Percentiles rank a stretch among this genome's conserved stretches.
Evolutionary conservation across 2,797 vertebrate genomes (phyloP).

Genomic region (Periophthalmus magnuspinnatus): DNA sequence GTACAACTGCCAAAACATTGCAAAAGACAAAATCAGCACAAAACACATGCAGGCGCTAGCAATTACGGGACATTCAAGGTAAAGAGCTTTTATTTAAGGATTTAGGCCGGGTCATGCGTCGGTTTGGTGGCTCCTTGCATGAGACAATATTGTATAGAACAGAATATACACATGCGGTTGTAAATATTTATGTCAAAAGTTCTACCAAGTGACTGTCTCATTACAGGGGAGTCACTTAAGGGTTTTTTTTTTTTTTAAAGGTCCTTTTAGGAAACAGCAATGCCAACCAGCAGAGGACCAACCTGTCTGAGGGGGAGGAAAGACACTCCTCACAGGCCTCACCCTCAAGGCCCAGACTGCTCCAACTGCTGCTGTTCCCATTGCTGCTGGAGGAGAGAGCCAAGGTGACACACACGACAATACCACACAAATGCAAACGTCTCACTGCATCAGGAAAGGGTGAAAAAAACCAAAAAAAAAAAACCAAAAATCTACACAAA

Average conservation of each 20-base stretch:
- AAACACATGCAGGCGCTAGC: slow-evolving; percentile 12
- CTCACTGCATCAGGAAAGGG: slow-evolving; percentile 20
- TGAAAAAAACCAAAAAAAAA: too few species aligned
- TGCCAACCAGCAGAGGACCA: slow-evolving; percentile 77
- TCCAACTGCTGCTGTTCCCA: slow-evolving; percentile 99
- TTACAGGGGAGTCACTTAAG: slow-evolving; percentile 30
- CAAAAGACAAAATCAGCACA: background rate
- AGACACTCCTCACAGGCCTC: slow-evolving; percentile 96
- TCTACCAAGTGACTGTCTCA: slow-evolving; percentile 32
- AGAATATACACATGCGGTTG: slow-evolving; percentile 5
- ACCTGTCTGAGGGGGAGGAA: slow-evolving; percentile 99
- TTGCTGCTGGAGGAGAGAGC: slow-evolving; percentile 89
- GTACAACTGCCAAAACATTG: background rate
- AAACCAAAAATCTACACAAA: too few species aligned
- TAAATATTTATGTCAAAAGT: slow-evolving; percentile 9
- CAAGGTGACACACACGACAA: slow-evolving; percentile 33
- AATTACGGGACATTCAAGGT: slow-evolving; percentile 27
- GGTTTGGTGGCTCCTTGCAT: slow-evolving; percentile 34
- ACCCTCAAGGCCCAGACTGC: slow-evolving; percentile 99
- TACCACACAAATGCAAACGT: slow-evolving; percentile 12
- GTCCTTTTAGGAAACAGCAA: slow-evolving; percentile 62
- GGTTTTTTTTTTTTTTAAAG: too few species aligned
- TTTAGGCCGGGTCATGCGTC: slow-evolving; percentile 33
- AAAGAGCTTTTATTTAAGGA: slow-evolving; percentile 13
- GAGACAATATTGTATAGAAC: slow-evolving; percentile 41